Percentiles rank a stretch among this genome's conserved stretches.
These are phyloP conservation scores for Paramuricea clavata DNA, from an alignment of 92 coral and sea anemone species.

Conservation along the genomic window DNA sequence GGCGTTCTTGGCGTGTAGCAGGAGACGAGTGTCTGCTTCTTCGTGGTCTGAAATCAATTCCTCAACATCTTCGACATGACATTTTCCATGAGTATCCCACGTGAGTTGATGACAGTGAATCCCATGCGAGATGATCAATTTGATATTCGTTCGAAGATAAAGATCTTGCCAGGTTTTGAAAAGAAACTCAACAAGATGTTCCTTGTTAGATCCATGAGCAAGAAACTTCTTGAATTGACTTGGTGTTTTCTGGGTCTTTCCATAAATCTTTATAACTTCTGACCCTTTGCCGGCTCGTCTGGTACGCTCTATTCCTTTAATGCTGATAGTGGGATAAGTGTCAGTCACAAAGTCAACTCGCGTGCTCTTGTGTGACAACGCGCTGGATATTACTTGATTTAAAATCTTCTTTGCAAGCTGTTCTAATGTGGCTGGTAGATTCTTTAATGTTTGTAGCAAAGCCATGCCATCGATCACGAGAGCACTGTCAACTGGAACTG, in stretches of 20 bases:
- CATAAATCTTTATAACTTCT: constrained; percentile 21
- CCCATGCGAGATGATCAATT: constrained; percentile 23
- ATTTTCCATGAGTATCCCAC: constrained; percentile 22
- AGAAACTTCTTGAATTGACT: constrained; percentile 33
- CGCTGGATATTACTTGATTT: constrained; percentile 5
- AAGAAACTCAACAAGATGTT: constrained; percentile 22
- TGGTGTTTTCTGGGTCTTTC: constrained; percentile 27
- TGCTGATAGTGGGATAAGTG: constrained; percentile 8
- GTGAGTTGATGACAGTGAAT: constrained; percentile 33
- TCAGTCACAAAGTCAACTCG: constrained; percentile 38
- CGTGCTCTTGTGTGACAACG: constrained; percentile 36
- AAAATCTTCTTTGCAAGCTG: constrained; percentile 27
- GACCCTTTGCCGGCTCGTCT: constrained; percentile 40
- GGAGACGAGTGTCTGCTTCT: constrained; percentile 16
- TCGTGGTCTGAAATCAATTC: constrained; percentile 43
- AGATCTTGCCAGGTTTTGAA: constrained; percentile 29
- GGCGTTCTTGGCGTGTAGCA: constrained; percentile 34
- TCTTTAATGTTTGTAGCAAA: constrained; percentile 25
- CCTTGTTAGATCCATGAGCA: constrained; percentile 29
- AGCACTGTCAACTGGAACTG: constrained; percentile 36
- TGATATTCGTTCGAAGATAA: constrained; percentile 6
- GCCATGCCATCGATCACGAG: constrained; percentile 48
- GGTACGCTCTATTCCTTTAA: constrained; percentile 32
- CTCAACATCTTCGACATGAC: constrained; percentile 21
- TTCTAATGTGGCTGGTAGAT: constrained; percentile 37